Conservation (phyloP, 2,797 vertebrate genomes). For the Megalops cyprinoides region DNA sequence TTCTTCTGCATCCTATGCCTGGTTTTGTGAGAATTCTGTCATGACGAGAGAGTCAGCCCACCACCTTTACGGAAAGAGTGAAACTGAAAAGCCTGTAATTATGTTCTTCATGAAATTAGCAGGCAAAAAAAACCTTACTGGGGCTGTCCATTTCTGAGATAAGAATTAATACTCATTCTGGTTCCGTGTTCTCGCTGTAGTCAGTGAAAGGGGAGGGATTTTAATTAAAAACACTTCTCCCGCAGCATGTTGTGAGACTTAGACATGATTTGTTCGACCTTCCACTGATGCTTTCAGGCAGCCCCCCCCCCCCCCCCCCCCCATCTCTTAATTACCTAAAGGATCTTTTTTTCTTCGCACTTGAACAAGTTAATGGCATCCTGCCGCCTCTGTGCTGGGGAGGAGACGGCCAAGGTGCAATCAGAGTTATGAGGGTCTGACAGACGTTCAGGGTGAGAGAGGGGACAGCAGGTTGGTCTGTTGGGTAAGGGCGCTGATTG, state of each 20-base stretch:
- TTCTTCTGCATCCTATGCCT: neutral
- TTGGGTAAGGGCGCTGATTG: no score
- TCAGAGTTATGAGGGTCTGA: neutral
- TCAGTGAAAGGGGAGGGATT: constrained; percentile 41
- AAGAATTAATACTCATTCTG: constrained; percentile 68
- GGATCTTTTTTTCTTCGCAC: constrained; percentile 49
- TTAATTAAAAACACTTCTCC: constrained; percentile 68
- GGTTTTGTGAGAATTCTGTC: neutral
- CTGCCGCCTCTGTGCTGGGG: constrained; percentile 51
- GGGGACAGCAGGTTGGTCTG: neutral
- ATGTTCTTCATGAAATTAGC: constrained; percentile 73
- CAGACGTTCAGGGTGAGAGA: neutral
- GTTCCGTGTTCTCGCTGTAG: constrained; percentile 51
- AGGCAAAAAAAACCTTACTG: constrained; percentile 59
- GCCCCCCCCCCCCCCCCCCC: constrained; percentile 20
- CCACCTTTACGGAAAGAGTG: constrained; percentile 54
- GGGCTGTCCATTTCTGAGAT: constrained; percentile 66
- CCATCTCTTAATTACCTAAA: constrained; percentile 70
- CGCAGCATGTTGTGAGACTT: constrained; percentile 42
- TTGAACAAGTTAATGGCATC: constrained; percentile 58
- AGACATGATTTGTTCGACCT: constrained; percentile 56
- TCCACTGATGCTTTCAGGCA: constrained; percentile 7
- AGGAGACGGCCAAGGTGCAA: neutral
- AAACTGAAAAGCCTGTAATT: constrained; percentile 74
- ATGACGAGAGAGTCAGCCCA: constrained; percentile 56